phyloP scores from a whole-genome alignment of 2,113 vertebrate genomes.

The Chascanopsetta lugubris region DNA sequence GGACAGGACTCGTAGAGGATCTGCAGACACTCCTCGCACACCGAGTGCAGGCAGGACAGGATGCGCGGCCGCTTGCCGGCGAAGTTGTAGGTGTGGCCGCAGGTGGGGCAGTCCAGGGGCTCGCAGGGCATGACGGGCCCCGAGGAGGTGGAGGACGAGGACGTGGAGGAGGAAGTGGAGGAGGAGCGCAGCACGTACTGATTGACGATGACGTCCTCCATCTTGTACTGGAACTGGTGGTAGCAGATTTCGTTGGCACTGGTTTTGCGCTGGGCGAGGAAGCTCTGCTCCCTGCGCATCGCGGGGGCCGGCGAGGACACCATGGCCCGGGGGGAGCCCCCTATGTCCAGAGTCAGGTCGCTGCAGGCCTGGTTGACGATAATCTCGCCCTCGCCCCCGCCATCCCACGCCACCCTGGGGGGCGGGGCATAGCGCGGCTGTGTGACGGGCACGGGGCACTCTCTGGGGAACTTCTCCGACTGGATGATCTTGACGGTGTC shows the following conservation, averaged over 20 bases:
- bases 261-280: constrained; percentile 89
- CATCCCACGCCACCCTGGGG: constrained; percentile 83
- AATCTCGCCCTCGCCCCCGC: constrained; percentile 90
- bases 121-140: constrained; percentile 87
- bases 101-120: constrained; percentile 96
- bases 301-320: constrained; percentile 78
- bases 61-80: constrained; percentile 95
- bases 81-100: constrained; percentile 96
- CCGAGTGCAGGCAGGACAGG: constrained; percentile 97
- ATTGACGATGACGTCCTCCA: constrained; percentile 95
- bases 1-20: constrained; percentile 99
- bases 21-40: constrained; percentile 98
- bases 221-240: constrained; percentile 92
- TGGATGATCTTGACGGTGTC: constrained; percentile 98
- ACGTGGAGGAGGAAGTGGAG: constrained; percentile 78
- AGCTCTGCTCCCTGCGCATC: constrained; percentile 86
- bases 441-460: constrained; percentile 87
- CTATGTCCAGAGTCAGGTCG: constrained; percentile 80
- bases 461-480: constrained; percentile 94
- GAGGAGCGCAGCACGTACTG: constrained; percentile 91
- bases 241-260: constrained; percentile 91
- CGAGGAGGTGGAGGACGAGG: constrained; percentile 75
- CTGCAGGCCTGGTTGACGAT: constrained; percentile 97
- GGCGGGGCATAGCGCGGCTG: constrained; percentile 87
- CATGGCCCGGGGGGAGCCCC: constrained; percentile 73